Conservation (phyloP, 2,888 invertebrate genomes). For the Dynastes tityus region DNA sequence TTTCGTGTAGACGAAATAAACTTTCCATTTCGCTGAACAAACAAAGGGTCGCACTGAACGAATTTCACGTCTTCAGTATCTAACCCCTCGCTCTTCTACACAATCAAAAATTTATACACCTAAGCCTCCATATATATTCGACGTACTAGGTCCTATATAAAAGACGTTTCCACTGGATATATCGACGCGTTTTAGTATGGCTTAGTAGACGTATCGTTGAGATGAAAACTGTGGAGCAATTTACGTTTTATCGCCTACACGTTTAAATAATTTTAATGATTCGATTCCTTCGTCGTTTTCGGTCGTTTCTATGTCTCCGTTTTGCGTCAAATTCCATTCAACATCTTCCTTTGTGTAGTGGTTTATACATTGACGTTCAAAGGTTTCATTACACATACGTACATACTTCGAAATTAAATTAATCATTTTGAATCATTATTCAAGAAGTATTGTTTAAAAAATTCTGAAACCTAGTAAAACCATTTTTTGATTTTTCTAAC, state of each 20-base stretch:
- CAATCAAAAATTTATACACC: constrained; percentile 13
- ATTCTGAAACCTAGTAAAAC: too few relatives aligned
- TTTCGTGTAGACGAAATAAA: not conserved
- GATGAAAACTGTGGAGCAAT: constrained; percentile 19
- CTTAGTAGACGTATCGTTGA: not conserved
- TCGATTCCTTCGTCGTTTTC: constrained; percentile 3
- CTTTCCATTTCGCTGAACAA: constrained; percentile 8
- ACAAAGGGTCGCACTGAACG: constrained; percentile 1
- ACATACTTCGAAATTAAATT: too few relatives aligned
- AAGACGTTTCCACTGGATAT: too few relatives aligned
- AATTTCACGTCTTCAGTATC: not conserved
- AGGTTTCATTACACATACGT: too few relatives aligned
- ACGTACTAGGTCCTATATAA: too few relatives aligned
- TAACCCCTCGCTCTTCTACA: not conserved
- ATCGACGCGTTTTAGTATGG: too few relatives aligned
- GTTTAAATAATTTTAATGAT: constrained; percentile 43
- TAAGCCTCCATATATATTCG: too few relatives aligned
- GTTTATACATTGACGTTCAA: not conserved
- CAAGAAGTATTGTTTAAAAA: too few relatives aligned
- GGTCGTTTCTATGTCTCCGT: not conserved
- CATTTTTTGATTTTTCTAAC: too few relatives aligned
- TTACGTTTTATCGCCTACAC: constrained; percentile 37
- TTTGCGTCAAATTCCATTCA: not conserved
- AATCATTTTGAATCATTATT: too few relatives aligned
- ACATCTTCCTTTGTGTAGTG: not conserved